Evolutionary conservation across 2,113 vertebrate species (phyloP).

Genomic region (Stigmatopora nigra): DNA sequence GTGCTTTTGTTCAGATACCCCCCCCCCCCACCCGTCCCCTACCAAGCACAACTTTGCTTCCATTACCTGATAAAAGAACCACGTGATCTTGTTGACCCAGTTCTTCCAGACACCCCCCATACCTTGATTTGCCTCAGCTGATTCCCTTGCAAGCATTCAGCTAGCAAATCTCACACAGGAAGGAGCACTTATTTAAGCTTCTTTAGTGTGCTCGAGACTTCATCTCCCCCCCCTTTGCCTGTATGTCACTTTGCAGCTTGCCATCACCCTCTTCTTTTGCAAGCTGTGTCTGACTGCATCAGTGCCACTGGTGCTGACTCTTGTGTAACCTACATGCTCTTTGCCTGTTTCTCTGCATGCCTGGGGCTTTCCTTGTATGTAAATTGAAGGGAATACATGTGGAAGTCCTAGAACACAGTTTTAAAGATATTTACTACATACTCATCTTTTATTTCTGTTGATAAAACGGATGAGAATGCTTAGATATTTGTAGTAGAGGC

Average conservation of each 20-base stretch:
- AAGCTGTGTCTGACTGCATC: conserved; percentile 8
- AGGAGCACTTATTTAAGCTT: conserved; percentile 5
- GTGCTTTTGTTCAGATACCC: conserved; percentile 1
- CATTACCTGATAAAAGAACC: not conserved
- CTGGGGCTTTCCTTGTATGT: conserved; percentile 1
- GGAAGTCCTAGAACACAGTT: not conserved
- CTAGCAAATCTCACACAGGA: not conserved
- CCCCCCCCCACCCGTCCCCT: no score
- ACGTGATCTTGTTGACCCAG: conserved; percentile 4
- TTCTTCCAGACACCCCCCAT: not conserved
- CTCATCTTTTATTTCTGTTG: no score
- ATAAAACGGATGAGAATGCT: no score
- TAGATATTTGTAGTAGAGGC: no score
- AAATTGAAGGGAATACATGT: not conserved
- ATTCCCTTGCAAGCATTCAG: conserved; percentile 1
- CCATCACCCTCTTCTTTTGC: conserved; percentile 6
- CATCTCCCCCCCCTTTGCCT: not conserved
- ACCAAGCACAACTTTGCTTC: not conserved
- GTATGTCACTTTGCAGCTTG: conserved; percentile 9
- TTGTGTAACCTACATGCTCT: conserved; percentile 1
- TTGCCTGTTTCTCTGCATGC: not conserved
- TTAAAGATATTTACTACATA: not conserved
- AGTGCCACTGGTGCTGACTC: not conserved
- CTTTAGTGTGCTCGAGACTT: conserved; percentile 4
- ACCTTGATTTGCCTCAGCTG: conserved; percentile 8